Conservation (phyloP, 2,888 invertebrate species). For the Holacanthella duospinosa region DNA sequence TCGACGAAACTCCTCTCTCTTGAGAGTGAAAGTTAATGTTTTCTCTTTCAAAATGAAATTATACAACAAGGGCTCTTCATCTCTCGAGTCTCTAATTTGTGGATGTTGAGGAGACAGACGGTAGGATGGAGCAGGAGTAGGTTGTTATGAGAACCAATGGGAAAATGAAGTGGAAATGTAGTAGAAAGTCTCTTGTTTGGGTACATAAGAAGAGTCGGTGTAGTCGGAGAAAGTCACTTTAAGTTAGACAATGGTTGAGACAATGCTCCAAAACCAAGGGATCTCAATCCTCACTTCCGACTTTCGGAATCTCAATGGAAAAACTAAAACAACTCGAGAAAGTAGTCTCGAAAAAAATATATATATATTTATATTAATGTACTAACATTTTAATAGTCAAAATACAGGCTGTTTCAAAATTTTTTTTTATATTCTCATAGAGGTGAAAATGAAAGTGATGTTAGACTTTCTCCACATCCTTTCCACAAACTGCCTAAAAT, state of each 20-base stretch:
- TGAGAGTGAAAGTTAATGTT: slow-evolving; percentile 1
- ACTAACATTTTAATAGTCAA: too few relatives aligned
- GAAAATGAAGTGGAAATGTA: not conserved
- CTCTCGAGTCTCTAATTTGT: not conserved
- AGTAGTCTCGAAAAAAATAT: too few relatives aligned
- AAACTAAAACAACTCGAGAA: not conserved
- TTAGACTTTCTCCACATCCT: too few relatives aligned
- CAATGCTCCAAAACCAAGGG: not conserved
- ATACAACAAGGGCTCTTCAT: not conserved
- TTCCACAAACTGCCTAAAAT: too few relatives aligned
- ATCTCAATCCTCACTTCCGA: slow-evolving; percentile 1
- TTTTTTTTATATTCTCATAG: too few relatives aligned
- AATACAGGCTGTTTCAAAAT: too few relatives aligned
- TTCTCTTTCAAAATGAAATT: not conserved
- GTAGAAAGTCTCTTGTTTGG: not conserved
- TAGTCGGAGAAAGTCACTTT: not conserved
- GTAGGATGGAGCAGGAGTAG: too few relatives aligned
- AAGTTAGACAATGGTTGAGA: not conserved
- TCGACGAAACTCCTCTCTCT: not conserved
- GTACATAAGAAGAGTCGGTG: not conserved
- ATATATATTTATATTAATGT: too few relatives aligned
- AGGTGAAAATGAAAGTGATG: too few relatives aligned
- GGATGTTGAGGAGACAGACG: not conserved
- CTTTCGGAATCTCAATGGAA: not conserved
- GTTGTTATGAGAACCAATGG: not conserved